Evolutionary conservation across 2,888 invertebrate species (phyloP), one percentile per base, ranked within the genome.

Genomic region (Nomada flava): DNA sequence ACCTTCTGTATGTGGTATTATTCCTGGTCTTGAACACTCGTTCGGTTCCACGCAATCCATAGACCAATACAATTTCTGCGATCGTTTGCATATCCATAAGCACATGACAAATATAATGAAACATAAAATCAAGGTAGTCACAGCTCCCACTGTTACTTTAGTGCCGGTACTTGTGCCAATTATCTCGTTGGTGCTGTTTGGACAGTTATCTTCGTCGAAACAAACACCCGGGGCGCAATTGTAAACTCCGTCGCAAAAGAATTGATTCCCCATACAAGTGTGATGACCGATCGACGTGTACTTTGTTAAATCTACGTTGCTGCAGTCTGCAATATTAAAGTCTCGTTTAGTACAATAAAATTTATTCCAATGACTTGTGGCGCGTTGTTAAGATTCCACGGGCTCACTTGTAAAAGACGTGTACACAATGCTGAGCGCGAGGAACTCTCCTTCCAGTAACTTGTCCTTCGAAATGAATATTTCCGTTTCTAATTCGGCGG

Each of bases 61-160:
- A 7, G 94, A 93, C 95, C 95, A 95, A 85, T 95, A 95, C n/a
- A 95, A 89, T 77, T 94, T 93, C 79, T 94, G 94, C 55, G 94
- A 93, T 78, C 93, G 94, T 55, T 94, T 93, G 84, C 95, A 95
- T 47, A 94, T 92, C 94, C 94, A 95, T 44, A 95, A 83, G 73
- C 94, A 94, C 80, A 94, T 91, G 18, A 94, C 89, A 86, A 95
- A 95, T 79, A 95, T 89, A n/a, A 94, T 90, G 85, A 95, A 95
- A 47, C 94, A 91, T 13, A 95, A 86, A 53, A 94, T 90, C 70
- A 95, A 92, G 15, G 94, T 92, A 3, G 94, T 94, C 20, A 95
- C 94, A 1, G 95, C 95, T 36, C 94, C 94, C 13, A 95, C 92
- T 13, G 95, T 93, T 23, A 95, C 94, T 90, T 94, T 95, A 11